These are phyloP conservation scores for Elysia chlorotica DNA, from an alignment of 1,140 invertebrate genomes.

Conservation along the genomic window DNA sequence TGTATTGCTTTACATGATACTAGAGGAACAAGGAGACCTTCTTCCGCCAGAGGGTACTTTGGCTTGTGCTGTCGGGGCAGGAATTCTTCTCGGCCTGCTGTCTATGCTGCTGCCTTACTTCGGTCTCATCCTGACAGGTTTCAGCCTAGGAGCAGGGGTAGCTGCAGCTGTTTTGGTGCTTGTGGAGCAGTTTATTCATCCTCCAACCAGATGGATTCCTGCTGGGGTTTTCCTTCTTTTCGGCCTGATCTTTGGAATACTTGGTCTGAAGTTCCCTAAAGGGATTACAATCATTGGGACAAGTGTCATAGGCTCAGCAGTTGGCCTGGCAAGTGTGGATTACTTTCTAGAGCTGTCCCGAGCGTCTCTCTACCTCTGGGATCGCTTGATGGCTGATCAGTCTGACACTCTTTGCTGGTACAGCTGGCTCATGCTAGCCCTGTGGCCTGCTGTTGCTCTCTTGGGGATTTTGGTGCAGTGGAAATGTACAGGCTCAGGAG, in stretches of 20 bases:
- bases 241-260: slow-evolving; percentile 73
- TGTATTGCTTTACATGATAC: slow-evolving; percentile 78
- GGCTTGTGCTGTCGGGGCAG: slow-evolving; percentile 75
- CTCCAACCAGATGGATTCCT: slow-evolving; percentile 71
- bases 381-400: slow-evolving; percentile 59
- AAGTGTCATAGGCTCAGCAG: slow-evolving; percentile 76
- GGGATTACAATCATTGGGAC: slow-evolving; percentile 76
- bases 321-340: slow-evolving; percentile 74
- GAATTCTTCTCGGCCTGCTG: slow-evolving; percentile 78
- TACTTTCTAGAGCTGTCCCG: slow-evolving; percentile 77
- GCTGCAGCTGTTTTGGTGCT: slow-evolving; percentile 66
- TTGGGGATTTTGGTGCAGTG: slow-evolving; percentile 74
- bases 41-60: slow-evolving; percentile 77
- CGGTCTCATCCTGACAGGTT: slow-evolving; percentile 82
- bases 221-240: slow-evolving; percentile 72
- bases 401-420: slow-evolving; percentile 73
- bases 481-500: slow-evolving; percentile 73
- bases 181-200: slow-evolving; percentile 50
- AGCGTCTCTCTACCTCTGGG: slow-evolving; percentile 75
- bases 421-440: slow-evolving; percentile 75
- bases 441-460: slow-evolving; percentile 75
- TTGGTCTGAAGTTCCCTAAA: slow-evolving; percentile 79
- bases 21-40: slow-evolving; percentile 75
- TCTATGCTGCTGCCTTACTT: slow-evolving; percentile 81
- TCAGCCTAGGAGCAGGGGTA: slow-evolving; percentile 74